These are phyloP conservation scores for Melanogrammus aeglefinus DNA, from an alignment of 2,797 vertebrate genomes.

Conservation along the genomic window DNA sequence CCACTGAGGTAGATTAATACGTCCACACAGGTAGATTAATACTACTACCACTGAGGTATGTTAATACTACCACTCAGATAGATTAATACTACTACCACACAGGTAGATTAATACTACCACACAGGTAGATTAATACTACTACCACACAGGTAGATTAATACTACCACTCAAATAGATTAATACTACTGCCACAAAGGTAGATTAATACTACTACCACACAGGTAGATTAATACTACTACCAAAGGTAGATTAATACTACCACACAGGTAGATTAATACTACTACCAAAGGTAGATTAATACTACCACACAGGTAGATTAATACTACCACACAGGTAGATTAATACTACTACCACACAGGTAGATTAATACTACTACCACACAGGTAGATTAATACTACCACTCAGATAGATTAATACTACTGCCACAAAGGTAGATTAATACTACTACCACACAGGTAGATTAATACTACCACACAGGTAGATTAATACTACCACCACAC, in stretches of 20 bases:
- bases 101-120: neutral
- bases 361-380: constrained; percentile 62
- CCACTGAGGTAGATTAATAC: neutral
- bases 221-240: too few relatives aligned
- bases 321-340: too few relatives aligned
- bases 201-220: too few relatives aligned
- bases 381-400: constrained; percentile 71
- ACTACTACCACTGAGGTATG: neutral
- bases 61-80: neutral
- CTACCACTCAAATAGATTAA: too few relatives aligned
- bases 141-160: neutral
- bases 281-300: too few relatives aligned
- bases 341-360: neutral
- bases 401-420: neutral
- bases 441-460: neutral
- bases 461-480: neutral
- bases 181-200: too few relatives aligned
- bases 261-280: too few relatives aligned
- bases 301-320: too few relatives aligned
- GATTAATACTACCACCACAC: neutral
- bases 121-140: neutral
- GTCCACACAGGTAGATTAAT: neutral
- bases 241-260: too few relatives aligned
- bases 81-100: neutral
- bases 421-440: neutral